These are phyloP conservation scores for Dioctria linearis DNA, from an alignment of 2,888 invertebrate species.

Conservation along the genomic window DNA sequence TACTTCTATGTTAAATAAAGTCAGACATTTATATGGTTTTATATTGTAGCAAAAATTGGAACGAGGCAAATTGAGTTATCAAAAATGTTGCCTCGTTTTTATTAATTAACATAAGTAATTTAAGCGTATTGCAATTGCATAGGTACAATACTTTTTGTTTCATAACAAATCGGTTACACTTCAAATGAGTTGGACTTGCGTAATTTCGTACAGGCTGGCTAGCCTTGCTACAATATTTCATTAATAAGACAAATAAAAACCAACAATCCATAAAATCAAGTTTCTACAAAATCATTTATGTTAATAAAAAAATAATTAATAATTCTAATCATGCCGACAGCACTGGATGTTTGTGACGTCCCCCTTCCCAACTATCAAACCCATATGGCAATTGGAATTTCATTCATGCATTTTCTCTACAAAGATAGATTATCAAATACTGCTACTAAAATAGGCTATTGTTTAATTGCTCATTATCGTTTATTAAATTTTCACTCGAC, in stretches of 20 bases:
- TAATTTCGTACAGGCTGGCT: neutral
- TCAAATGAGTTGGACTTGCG: constrained; percentile 3
- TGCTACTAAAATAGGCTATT: neutral
- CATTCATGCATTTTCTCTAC: neutral
- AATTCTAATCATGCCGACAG: constrained; percentile 39
- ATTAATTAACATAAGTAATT: no score
- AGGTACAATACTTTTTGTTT: neutral
- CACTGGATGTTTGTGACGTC: constrained; percentile 39
- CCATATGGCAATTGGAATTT: neutral
- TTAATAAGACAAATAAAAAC: constrained; percentile 5
- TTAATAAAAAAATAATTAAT: constrained; percentile 13
- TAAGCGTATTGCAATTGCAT: no score
- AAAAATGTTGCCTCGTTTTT: no score
- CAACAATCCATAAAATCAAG: constrained; percentile 36
- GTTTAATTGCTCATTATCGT: neutral
- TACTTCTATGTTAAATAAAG: no score
- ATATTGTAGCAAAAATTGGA: no score
- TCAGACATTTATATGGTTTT: no score
- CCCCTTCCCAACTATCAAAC: neutral
- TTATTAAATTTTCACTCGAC: no score
- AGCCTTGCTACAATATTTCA: neutral
- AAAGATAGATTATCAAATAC: neutral
- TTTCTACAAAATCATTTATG: constrained; percentile 27
- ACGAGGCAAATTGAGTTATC: no score
- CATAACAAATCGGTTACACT: constrained; percentile 11